Base-by-base conservation (phyloP, 2,113 vertebrate genomes). In the Psittacula cyanocephala region DNA sequence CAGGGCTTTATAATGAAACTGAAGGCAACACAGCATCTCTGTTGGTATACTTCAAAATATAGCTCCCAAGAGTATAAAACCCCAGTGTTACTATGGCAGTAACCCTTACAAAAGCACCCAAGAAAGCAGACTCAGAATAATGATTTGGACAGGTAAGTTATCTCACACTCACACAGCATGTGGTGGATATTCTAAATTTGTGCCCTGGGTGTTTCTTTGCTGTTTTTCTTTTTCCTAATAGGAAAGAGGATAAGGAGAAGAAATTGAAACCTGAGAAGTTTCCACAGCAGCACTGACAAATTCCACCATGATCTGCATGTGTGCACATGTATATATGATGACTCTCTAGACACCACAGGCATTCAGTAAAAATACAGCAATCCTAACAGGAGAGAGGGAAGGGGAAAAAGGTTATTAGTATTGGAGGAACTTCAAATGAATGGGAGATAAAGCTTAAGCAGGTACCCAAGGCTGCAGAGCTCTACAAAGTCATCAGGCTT, bases 271-370 rank as follows among this genome's bases (percentile, higher is more conserved):
- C 31, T 39, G 43, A 59, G 25, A 74, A 41, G 22, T 64, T 79
- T 88, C 62, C 55, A 41, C 25, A 50, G 62, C 37, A 86, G 19
- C 31, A 41, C 37, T 37, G n/a, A 82, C 28, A 23, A 76, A 78
- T 19, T 71, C 44, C 70, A 77, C 39, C 16, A 16, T 9, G 29
- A 70, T 33, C 57, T 71, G 44, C 55, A 59, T 2, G 20, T 46
- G 28, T 64, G 16, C 49, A 8, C 14, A 9, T 1, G 0, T 25
- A 41, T 39, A n/a, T 12, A 39, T n/a, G 9, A 20, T 9, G 27
- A 47, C 23, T 59, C 23, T 55, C 20, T 20, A 63, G 68, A 44
- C 14, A 19, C 33, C 10, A 8, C 55, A 75, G 43, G 23, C 43
- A 41, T 75, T 75, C 55, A 64, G 69, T 33, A 47, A 59, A 81